Evolutionary conservation across 1,140 invertebrate species (phyloP).

Genomic region (Macrocentrus cingulum): DNA sequence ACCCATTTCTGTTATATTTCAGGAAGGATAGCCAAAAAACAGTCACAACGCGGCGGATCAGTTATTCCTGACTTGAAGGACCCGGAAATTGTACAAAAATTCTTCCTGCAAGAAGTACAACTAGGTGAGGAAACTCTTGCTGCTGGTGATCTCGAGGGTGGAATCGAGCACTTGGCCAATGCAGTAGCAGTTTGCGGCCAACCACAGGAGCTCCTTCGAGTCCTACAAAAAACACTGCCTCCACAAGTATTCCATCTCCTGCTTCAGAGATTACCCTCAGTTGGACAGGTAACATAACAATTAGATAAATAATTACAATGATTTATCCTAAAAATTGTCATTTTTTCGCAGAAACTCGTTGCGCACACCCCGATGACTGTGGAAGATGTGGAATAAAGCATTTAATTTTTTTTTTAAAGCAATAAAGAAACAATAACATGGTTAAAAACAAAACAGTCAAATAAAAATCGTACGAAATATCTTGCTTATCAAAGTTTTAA

Average conservation of each 20-base stretch:
- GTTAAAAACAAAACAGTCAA: constrained; percentile 43
- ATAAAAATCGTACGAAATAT: too few species aligned
- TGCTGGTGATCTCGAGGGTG: constrained; percentile 82
- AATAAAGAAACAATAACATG: constrained; percentile 30
- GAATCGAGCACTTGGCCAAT: constrained; percentile 91
- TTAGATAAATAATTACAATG: too few species aligned
- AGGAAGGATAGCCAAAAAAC: constrained; percentile 64
- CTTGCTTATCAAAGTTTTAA: too few species aligned
- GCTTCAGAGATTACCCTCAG: constrained; percentile 76
- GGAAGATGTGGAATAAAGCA: constrained; percentile 53
- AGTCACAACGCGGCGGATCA: constrained; percentile 53
- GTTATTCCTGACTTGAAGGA: constrained; percentile 84
- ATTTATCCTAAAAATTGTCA: neutral
- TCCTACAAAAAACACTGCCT: constrained; percentile 91
- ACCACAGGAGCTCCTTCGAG: constrained; percentile 85
- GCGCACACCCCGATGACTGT: constrained; percentile 49
- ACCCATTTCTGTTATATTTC: constrained; percentile 26
- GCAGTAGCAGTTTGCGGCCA: constrained; percentile 96
- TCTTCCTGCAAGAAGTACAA: constrained; percentile 86
- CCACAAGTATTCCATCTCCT: constrained; percentile 88
- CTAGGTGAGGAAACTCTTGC: constrained; percentile 88
- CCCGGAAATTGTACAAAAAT: constrained; percentile 89
- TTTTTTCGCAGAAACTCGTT: constrained; percentile 45
- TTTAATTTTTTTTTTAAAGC: constrained; percentile 18
- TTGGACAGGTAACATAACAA: constrained; percentile 58